A percentile compares a stretch with the other conserved stretches of the same genome.
These are phyloP conservation scores for Epizoanthus fatuus DNA, from an alignment of 92 coral and sea anemone genomes.

Conservation along the genomic window DNA sequence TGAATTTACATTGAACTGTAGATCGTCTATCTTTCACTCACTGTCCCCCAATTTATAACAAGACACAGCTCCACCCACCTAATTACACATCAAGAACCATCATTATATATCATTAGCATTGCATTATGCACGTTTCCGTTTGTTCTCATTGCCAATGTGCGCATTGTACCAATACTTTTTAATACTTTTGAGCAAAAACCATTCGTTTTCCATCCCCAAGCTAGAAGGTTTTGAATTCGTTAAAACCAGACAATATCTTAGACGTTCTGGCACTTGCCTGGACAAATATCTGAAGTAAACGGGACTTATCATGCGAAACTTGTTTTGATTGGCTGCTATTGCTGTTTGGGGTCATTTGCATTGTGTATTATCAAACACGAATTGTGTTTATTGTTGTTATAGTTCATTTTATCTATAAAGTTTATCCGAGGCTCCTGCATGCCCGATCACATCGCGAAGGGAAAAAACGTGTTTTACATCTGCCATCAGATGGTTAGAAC, in stretches of 20 bases:
- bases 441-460: no score
- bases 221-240: background rate
- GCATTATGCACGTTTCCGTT: background rate
- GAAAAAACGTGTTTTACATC: no score
- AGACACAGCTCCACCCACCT: background rate
- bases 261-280: background rate
- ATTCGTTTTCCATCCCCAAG: background rate
- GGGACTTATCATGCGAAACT: background rate
- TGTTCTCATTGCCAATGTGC: background rate
- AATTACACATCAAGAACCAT: background rate
- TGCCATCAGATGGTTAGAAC: no score
- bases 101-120: no score
- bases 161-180: background rate
- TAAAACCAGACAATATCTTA: background rate
- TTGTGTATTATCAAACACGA: conserved; percentile 14
- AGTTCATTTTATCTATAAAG: background rate
- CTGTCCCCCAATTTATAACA: no score
- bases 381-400: conserved; percentile 19
- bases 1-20: no score
- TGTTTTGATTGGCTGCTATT: conserved; percentile 11
- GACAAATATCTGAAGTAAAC: background rate
- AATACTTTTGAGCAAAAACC: background rate
- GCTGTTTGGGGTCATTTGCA: background rate
- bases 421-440: background rate
- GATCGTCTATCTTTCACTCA: background rate